A percentile compares a stretch with the other conserved stretches of the same genome.
These are phyloP conservation scores for Corydoras maculifer DNA, from an alignment of 2,113 vertebrate genomes.

Conservation along the genomic window DNA sequence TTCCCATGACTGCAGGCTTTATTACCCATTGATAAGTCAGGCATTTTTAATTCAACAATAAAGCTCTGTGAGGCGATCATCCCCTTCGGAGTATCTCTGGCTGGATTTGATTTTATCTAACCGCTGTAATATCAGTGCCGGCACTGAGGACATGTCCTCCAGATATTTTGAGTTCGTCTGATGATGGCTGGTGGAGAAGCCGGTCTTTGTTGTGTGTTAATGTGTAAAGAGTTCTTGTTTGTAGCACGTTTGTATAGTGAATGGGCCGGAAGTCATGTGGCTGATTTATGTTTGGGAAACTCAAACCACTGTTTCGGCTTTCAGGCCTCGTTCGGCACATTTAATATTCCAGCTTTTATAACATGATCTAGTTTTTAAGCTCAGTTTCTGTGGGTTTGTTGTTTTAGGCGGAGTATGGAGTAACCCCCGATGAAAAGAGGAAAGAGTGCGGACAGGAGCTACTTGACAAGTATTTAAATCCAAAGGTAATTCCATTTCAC, in stretches of 20 bases:
- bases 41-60: background rate
- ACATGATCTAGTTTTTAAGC: background rate
- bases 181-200: background rate
- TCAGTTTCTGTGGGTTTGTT: constrained; percentile 26
- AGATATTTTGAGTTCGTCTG: background rate
- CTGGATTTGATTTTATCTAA: background rate
- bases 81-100: background rate
- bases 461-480: constrained; percentile 77
- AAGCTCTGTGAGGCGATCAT: constrained; percentile 3
- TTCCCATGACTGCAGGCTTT: background rate
- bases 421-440: constrained; percentile 90
- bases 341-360: too few relatives aligned
- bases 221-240: background rate
- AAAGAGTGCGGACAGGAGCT: constrained; percentile 81
- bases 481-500: constrained; percentile 47
- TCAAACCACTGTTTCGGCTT: too few relatives aligned
- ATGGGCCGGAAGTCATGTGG: background rate
- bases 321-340: too few relatives aligned
- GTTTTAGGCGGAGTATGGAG: constrained; percentile 86
- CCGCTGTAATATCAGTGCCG: background rate
- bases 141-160: background rate
- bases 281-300: background rate
- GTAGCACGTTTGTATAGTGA: background rate
- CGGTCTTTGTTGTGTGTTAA: background rate
- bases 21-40: too few relatives aligned